A percentile compares a stretch with the other conserved stretches of the same genome.
Evolutionary conservation across 2,797 vertebrate genomes (phyloP).

Genomic region (Myripristis jacobus): DNA sequence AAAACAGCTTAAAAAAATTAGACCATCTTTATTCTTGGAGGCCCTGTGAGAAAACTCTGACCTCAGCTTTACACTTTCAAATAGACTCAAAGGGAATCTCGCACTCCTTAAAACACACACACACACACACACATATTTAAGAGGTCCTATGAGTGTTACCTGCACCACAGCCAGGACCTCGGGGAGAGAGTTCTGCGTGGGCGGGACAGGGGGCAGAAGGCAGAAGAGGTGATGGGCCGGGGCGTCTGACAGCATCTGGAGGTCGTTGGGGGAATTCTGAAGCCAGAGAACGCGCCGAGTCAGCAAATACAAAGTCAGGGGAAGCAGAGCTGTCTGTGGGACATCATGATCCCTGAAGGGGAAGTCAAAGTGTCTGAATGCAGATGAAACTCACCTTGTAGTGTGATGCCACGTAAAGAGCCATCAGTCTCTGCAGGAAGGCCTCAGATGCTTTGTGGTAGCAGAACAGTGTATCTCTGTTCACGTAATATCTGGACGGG

Average conservation of each 20-base stretch:
- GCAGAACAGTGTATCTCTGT: slow-evolving; percentile 97
- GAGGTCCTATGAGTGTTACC: slow-evolving; percentile 75
- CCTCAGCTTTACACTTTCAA: no score
- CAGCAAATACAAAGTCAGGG: neutral
- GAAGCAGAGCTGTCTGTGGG: neutral
- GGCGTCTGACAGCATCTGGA: slow-evolving; percentile 97
- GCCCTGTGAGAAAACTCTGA: no score
- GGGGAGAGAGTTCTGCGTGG: slow-evolving; percentile 94
- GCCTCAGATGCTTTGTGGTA: slow-evolving; percentile 97
- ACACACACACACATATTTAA: neutral
- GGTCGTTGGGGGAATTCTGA: slow-evolving; percentile 97
- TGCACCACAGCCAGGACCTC: slow-evolving; percentile 97
- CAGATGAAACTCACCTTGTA: slow-evolving; percentile 89
- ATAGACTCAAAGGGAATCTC: no score
- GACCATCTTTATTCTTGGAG: no score
- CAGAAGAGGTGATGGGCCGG: slow-evolving; percentile 99
- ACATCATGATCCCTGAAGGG: neutral
- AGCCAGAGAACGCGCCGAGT: slow-evolving; percentile 12
- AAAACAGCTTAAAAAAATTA: no score
- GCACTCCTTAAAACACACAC: neutral
- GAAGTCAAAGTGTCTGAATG: neutral
- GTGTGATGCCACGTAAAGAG: slow-evolving; percentile 96
- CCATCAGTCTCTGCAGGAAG: slow-evolving; percentile 96
- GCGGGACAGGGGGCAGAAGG: slow-evolving; percentile 93
- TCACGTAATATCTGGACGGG: slow-evolving; percentile 91